Percentiles rank a stretch among this genome's conserved stretches.
Conservation (phyloP, 2,888 invertebrate genomes). For the Agrenia bidenticulata region DNA sequence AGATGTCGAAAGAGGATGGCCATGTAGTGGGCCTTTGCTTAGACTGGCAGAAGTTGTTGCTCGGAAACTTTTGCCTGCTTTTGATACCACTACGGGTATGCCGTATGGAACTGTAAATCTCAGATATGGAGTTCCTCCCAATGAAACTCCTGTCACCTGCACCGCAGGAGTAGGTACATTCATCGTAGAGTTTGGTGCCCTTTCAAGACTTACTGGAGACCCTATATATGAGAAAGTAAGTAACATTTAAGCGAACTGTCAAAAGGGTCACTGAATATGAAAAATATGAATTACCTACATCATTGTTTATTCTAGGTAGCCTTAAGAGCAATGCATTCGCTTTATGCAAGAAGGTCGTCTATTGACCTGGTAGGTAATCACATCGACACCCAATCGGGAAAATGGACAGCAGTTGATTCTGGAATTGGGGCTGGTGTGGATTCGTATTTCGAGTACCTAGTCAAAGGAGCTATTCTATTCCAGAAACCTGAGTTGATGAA, state of each 20-base stretch:
- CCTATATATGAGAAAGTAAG: slow-evolving; percentile 85
- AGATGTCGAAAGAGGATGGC: slow-evolving; percentile 89
- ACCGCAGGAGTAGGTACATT: slow-evolving; percentile 98
- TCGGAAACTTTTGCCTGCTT: slow-evolving; percentile 82
- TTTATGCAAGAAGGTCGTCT: slow-evolving; percentile 82
- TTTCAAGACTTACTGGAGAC: slow-evolving; percentile 90
- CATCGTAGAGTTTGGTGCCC: slow-evolving; percentile 91
- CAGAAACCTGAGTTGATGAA: slow-evolving; percentile 87
- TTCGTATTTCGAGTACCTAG: slow-evolving; percentile 97
- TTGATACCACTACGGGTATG: slow-evolving; percentile 77
- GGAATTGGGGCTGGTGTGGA: slow-evolving; percentile 67
- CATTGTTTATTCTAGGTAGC: slow-evolving; percentile 66
- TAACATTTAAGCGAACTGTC: neutral
- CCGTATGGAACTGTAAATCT: slow-evolving; percentile 94
- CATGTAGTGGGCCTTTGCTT: slow-evolving; percentile 91
- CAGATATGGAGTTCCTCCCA: slow-evolving; percentile 71
- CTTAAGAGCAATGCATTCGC: slow-evolving; percentile 81
- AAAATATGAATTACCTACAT: neutral
- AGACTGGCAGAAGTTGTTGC: slow-evolving; percentile 93
- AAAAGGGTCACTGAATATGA: neutral
- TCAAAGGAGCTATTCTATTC: slow-evolving; percentile 89
- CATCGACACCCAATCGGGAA: slow-evolving; percentile 87
- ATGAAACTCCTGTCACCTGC: slow-evolving; percentile 84
- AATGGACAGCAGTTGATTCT: slow-evolving; percentile 78
- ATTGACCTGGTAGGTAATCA: slow-evolving; percentile 83